phyloP scores from a whole-genome alignment of 2,797 vertebrate genomes.

The Hafferia zeledoni region DNA sequence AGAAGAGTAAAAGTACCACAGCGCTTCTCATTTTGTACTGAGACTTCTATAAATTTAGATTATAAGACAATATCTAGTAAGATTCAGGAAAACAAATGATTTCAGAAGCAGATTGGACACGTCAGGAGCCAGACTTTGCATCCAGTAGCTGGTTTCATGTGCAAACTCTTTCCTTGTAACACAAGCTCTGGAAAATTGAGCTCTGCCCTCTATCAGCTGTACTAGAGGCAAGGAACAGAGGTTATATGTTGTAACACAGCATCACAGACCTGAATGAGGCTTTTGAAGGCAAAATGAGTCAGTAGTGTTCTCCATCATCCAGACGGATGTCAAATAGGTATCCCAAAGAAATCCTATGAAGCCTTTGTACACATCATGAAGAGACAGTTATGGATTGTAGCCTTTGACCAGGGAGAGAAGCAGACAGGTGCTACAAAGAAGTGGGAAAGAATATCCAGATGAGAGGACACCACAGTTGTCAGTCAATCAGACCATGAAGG shows the following conservation, averaged over 20 bases:
- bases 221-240: background rate
- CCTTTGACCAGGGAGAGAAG: background rate
- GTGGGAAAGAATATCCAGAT: background rate
- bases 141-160: background rate
- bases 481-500: background rate
- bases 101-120: background rate
- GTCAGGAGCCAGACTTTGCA: background rate
- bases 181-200: background rate
- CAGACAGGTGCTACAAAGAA: background rate
- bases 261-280: background rate
- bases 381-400: background rate
- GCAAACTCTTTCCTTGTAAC: background rate
- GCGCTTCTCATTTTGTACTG: background rate
- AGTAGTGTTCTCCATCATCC: background rate
- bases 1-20: background rate
- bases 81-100: background rate
- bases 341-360: background rate
- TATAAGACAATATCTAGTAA: background rate
- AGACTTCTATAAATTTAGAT: background rate
- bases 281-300: background rate
- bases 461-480: background rate
- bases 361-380: background rate
- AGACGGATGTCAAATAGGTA: background rate
- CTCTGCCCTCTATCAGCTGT: background rate
- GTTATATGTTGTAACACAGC: background rate